Base-by-base conservation (phyloP, 2,888 invertebrate genomes). In the Creontiades dilutus region DNA sequence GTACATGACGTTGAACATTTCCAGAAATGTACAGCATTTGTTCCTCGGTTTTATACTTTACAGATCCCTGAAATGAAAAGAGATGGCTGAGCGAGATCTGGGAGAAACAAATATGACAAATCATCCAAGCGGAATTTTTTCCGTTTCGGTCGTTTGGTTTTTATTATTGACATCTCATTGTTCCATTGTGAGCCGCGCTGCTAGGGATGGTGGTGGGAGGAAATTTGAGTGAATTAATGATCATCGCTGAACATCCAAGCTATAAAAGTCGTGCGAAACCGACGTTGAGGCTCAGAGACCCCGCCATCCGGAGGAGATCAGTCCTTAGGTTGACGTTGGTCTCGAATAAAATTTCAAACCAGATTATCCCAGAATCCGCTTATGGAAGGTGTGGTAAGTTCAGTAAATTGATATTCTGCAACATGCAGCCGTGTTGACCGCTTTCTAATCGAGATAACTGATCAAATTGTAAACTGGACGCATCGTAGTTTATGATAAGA, bases 261-360 rank as follows among this genome's bases (percentile, higher is more conserved):
- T 68, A 68, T 68, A 68, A 68, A 68, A 68, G 68, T 23, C 68
- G 68, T 19, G 68, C 23, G 0, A 12, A 5, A 23, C 0, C 23
- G 23, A 27, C 0, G 19, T 23, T 27, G 68, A 11, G 68, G 68
- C 68, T 68, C 68, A 68, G 68, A 68, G 68, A 68, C 68, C 68
- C 23, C 68, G 68, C 68, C 68, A 68, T 27, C 68, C 68, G 68
- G 68, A 68, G 68, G 68, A 68, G 68, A 9, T 68, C 7, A 23
- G 23, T 68, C 68, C 68, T 68, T 68, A 68, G 68, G 68, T 68
- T 68, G 68, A 68, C 68, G 68, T 68, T 68, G 68, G 68, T 68
- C 68, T 68, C 68, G 68, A 68, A 68, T 68, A 68, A 68, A 68
- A 47, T 48, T 75, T 68, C 37, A 37, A 37, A 7, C 37, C 37